phyloP scores from a whole-genome alignment of 2,113 vertebrate genomes.

The Scomber japonicus region DNA sequence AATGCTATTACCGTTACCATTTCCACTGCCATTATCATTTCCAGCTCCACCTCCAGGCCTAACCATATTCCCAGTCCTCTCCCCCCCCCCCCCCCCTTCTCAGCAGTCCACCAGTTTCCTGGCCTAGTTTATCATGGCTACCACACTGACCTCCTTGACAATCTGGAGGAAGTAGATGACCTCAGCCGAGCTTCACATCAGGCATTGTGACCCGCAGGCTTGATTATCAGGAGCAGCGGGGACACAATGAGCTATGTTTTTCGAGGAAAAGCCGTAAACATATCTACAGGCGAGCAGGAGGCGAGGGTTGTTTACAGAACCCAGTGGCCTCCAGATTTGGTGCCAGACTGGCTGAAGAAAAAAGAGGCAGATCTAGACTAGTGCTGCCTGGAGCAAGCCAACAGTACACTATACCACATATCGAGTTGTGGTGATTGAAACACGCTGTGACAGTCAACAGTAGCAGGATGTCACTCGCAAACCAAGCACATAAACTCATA shows the following conservation, averaged over 20 bases:
- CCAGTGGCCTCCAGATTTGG: conserved; percentile 32
- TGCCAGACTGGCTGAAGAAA: conserved; percentile 44
- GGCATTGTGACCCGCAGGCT: conserved; percentile 29
- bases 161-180: conserved; percentile 71
- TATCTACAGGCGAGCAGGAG: conserved; percentile 35
- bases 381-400: not conserved
- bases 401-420: conserved; percentile 14
- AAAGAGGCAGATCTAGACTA: not conserved
- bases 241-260: conserved; percentile 58
- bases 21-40: conserved; percentile 19
- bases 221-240: conserved; percentile 47
- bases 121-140: conserved; percentile 53
- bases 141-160: conserved; percentile 60
- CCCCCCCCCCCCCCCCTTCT: conserved; percentile 10
- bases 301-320: conserved; percentile 57
- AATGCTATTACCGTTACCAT: conserved; percentile 12
- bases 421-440: conserved; percentile 20
- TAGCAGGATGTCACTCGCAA: not conserved
- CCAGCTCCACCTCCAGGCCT: not conserved
- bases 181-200: conserved; percentile 48
- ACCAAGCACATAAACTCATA: not conserved
- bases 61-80: conserved; percentile 12
- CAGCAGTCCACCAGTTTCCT: conserved; percentile 55
- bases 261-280: conserved; percentile 48
- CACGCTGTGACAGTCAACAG: conserved; percentile 1